Conservation (phyloP, 2,888 invertebrate species). For the Sphaerophoria rueppellii region DNA sequence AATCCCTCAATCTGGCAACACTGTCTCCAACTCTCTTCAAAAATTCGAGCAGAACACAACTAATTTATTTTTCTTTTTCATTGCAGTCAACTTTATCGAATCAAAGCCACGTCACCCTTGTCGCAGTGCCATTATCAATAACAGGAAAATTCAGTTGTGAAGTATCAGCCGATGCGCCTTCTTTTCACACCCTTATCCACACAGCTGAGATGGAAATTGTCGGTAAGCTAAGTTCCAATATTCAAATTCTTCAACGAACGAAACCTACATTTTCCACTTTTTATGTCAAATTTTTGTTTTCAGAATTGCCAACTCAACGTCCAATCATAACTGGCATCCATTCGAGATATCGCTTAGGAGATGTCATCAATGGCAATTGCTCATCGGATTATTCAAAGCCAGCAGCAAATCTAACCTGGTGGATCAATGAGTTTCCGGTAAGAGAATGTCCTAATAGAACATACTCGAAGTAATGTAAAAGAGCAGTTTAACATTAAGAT, state of each 20-base stretch:
- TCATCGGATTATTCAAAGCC: constrained; percentile 84
- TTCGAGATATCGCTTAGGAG: constrained; percentile 83
- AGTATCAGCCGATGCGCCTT: constrained; percentile 82
- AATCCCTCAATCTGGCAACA: too few relatives aligned
- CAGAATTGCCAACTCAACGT: constrained; percentile 83
- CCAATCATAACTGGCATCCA: constrained; percentile 84
- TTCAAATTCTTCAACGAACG: not conserved
- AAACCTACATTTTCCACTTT: not conserved
- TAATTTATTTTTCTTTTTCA: not conserved
- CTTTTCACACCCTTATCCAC: constrained; percentile 81
- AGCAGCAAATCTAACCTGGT: constrained; percentile 85
- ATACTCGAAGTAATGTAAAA: not conserved
- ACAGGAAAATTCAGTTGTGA: constrained; percentile 81
- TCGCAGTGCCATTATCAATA: constrained; percentile 79
- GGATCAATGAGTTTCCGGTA: constrained; percentile 83
- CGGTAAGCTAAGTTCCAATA: constrained; percentile 76
- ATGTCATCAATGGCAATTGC: constrained; percentile 84
- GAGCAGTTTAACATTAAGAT: too few relatives aligned
- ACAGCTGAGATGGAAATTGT: constrained; percentile 81
- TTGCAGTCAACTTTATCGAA: constrained; percentile 80
- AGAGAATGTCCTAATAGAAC: constrained; percentile 63
- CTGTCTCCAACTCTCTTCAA: too few relatives aligned
- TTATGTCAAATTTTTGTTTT: constrained; percentile 31
- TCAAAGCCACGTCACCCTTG: constrained; percentile 80
- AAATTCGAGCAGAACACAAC: not conserved